Evolutionary conservation across 2,888 invertebrate genomes (phyloP).

Genomic region (Acleris holmiana): DNA sequence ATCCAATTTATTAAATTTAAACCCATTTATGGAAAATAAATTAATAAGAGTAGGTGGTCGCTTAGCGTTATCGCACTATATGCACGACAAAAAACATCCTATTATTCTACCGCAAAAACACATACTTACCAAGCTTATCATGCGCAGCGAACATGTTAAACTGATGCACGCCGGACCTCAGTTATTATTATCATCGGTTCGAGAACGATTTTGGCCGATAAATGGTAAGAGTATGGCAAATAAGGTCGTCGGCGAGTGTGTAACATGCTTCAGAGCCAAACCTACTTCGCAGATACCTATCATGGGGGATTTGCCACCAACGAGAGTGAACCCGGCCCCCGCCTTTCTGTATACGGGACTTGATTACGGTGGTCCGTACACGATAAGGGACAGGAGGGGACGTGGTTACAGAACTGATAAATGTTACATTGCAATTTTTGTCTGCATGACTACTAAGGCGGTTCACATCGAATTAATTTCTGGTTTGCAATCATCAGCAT

Average conservation of each 20-base stretch:
- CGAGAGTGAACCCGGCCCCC: background rate
- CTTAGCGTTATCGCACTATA: background rate
- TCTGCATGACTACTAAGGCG: background rate
- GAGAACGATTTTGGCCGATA: background rate
- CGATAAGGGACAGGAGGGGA: constrained; percentile 3
- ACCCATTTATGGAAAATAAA: background rate
- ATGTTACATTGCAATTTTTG: background rate
- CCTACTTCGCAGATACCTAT: background rate
- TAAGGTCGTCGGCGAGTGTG: background rate
- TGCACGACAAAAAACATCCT: background rate
- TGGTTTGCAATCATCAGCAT: background rate
- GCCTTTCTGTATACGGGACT: too few relatives aligned
- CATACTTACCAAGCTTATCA: too few relatives aligned
- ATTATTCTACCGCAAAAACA: too few relatives aligned
- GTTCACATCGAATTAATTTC: background rate
- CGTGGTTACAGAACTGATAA: background rate
- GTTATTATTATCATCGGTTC: background rate
- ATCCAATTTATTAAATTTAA: background rate
- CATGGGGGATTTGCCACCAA: background rate
- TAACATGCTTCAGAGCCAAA: constrained; percentile 1
- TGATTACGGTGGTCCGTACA: background rate
- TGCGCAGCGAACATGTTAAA: too few relatives aligned
- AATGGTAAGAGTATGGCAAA: background rate
- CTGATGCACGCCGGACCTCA: background rate
- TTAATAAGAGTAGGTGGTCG: background rate